These are phyloP conservation scores for Netelia inedita DNA, from an alignment of 2,888 invertebrate species.

Conservation along the genomic window DNA sequence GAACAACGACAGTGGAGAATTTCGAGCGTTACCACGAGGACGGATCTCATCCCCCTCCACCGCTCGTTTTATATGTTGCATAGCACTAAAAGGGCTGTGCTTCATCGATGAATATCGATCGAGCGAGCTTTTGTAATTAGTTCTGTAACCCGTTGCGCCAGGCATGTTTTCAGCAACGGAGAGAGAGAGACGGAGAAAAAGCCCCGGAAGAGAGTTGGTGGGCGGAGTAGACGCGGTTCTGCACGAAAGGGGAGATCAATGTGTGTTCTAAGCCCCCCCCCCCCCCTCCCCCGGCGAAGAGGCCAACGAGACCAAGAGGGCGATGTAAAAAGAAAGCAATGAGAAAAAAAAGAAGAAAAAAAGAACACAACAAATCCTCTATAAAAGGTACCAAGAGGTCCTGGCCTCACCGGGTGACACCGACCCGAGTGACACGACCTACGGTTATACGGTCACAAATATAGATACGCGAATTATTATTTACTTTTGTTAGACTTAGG, in stretches of 20 bases:
- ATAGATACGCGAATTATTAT: conserved; percentile 35
- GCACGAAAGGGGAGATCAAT: conserved; percentile 19
- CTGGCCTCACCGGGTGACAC: conserved; percentile 63
- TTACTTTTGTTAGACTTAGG: conserved; percentile 21
- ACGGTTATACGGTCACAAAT: conserved; percentile 46
- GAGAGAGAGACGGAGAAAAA: neutral
- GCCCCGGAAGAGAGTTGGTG: conserved; percentile 17
- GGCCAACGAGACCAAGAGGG: conserved; percentile 9
- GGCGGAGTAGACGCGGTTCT: conserved; percentile 36
- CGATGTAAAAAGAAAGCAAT: conserved; percentile 13
- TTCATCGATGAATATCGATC: conserved; percentile 83
- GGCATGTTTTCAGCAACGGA: conserved; percentile 39
- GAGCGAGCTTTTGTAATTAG: conserved; percentile 74
- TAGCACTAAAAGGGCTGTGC: conserved; percentile 32
- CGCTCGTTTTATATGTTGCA: conserved; percentile 24
- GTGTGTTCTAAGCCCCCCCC: neutral
- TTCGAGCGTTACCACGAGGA: conserved; percentile 21
- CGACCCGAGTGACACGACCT: conserved; percentile 63
- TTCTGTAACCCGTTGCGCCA: conserved; percentile 67
- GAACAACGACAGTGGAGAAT: conserved; percentile 23
- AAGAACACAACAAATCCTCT: conserved; percentile 34
- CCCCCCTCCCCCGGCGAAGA: neutral
- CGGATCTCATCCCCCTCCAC: conserved; percentile 14
- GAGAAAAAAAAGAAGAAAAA: neutral
- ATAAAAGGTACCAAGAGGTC: conserved; percentile 58